A percentile compares a stretch with the other conserved stretches of the same genome.
phyloP scores from a whole-genome alignment of 2,797 vertebrate genomes.

The Pagetopsis macropterus region DNA sequence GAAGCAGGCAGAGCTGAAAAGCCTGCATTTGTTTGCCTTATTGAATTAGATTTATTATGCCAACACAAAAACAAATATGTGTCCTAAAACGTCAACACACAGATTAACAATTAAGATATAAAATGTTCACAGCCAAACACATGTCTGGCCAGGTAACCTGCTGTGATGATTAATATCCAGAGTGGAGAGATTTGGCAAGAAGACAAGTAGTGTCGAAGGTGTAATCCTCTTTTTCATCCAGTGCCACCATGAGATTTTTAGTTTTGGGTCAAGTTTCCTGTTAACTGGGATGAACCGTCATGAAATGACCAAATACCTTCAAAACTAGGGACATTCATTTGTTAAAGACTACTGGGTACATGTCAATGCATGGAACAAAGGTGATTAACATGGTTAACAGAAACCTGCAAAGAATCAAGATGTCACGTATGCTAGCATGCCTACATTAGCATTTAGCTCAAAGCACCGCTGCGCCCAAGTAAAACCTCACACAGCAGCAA shows the following conservation, averaged over 20 bases:
- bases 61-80: slow-evolving; percentile 6
- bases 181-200: slow-evolving; percentile 28
- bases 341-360: neutral
- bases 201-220: slow-evolving; percentile 6
- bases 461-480: neutral
- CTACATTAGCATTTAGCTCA: neutral
- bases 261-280: neutral
- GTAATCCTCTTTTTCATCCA: neutral
- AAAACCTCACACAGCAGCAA: neutral
- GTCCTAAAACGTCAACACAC: slow-evolving; percentile 1
- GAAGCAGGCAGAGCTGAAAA: neutral
- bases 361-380: neutral
- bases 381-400: neutral
- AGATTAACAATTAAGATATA: slow-evolving; percentile 23
- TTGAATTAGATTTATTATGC: neutral
- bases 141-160: slow-evolving; percentile 1
- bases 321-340: neutral
- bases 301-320: neutral
- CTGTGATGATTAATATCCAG: slow-evolving; percentile 43
- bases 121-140: slow-evolving; percentile 2
- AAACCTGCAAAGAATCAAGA: neutral
- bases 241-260: slow-evolving; percentile 1
- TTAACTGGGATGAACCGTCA: neutral
- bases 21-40: neutral
- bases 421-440: too few relatives aligned